Evolutionary conservation across 2,113 vertebrate genomes (phyloP).

Genomic region (Puntigrus tetrazona): DNA sequence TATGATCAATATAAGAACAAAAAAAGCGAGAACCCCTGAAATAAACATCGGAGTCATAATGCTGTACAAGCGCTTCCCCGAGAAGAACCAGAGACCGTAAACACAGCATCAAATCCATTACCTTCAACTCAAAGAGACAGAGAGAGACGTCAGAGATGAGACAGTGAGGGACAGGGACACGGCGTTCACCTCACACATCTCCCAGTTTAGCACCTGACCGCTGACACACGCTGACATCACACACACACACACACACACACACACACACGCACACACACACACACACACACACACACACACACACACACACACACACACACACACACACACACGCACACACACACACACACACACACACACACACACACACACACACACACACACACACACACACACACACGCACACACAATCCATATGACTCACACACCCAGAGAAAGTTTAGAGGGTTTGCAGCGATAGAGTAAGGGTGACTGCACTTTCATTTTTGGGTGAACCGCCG

Average conservation of each 20-base stretch:
- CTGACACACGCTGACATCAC: slow-evolving; percentile 37
- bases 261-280: not conserved
- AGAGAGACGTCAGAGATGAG: slow-evolving; percentile 34
- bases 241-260: not conserved
- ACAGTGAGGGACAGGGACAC: slow-evolving; percentile 26
- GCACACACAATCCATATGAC: not conserved
- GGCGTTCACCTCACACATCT: not conserved
- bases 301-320: not conserved
- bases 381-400: too few relatives aligned
- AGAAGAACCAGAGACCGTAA: not conserved
- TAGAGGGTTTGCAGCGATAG: not conserved
- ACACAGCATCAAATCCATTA: slow-evolving; percentile 14
- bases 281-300: not conserved
- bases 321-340: slow-evolving; percentile 27
- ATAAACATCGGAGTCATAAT: not conserved
- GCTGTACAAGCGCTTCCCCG: not conserved
- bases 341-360: too few relatives aligned
- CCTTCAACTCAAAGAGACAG: slow-evolving; percentile 9
- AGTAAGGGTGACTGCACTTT: not conserved
- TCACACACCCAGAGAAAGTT: not conserved
- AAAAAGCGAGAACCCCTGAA: not conserved
- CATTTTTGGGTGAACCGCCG: not conserved
- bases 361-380: too few relatives aligned
- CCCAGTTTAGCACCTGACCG: slow-evolving; percentile 35
- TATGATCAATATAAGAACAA: not conserved